Evolutionary conservation across 1,140 invertebrate genomes (phyloP), one percentile per base, ranked within the genome.

Genomic region (Holcopasites calliopsidis): DNA sequence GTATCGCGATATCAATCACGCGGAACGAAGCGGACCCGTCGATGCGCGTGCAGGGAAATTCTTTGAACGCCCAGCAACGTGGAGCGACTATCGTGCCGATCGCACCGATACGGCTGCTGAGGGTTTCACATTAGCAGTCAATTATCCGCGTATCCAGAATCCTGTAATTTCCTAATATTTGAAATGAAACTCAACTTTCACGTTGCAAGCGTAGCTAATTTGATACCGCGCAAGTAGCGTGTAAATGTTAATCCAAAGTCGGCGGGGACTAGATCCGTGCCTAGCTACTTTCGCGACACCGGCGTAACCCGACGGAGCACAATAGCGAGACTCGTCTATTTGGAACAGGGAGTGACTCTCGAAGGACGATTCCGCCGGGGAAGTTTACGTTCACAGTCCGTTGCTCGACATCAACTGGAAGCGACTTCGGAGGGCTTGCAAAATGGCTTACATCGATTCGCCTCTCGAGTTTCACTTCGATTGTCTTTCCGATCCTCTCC

Each of bases 1-100:
- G 79, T 75, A 83, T 68, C 58, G 54, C 61, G 73, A 50, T 74
- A 80, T 76, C 77, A 81, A 82, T 82, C 80, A 82, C 69, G 44
- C 38, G 57, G 49, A 72, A 47, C 78, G 47, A 52, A 79, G 58
- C 40, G 69, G 65, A 69, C 62, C 79, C 66, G 77, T 80, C 79
- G 70, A 40, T 72, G 49, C 77, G 62, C 23, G 18, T 5, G 35
- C 35, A 68, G 44, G 33, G 72, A 80, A 49, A 80, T 79, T 81
- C 75, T 76, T 31, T 40, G 77, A 68, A 62, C 50, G 52, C 33
- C 38, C 23, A 28, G 54, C 68, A 21, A 74, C n/a, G n/a, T n/a
- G n/a, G 23, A 44, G 49, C 47, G 33, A 44, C 72, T 57, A 35
- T 31, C 69, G 75, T 60, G 57, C 8, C 23, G 54, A 16, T 21